phyloP scores from a whole-genome alignment of 2,888 invertebrate genomes.

The Geotrupes spiniger region DNA sequence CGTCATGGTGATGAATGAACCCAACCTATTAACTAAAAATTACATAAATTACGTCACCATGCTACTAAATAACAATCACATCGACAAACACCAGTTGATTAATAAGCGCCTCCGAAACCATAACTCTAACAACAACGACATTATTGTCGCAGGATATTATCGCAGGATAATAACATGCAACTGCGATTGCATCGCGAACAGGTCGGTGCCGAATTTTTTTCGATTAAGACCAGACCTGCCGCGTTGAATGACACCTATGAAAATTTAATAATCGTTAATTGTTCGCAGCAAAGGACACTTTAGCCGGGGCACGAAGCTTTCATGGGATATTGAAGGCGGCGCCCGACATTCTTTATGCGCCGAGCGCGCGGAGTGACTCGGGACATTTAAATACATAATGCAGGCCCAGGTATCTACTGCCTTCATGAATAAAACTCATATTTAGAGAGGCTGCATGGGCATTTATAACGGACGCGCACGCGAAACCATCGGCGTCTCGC shows the following conservation, averaged over 20 bases:
- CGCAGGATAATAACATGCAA: neutral
- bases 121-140: neutral
- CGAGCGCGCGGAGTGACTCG: conserved; percentile 27
- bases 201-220: neutral
- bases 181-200: neutral
- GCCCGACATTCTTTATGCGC: conserved; percentile 24
- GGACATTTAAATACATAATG: conserved; percentile 46
- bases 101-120: neutral
- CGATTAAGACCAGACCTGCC: no score
- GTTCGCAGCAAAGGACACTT: neutral
- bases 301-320: conserved; percentile 16
- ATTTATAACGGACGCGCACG: conserved; percentile 14
- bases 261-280: neutral
- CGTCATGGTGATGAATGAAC: conserved; percentile 3
- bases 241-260: neutral
- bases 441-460: conserved; percentile 30
- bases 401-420: conserved; percentile 41
- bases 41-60: conserved; percentile 6
- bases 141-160: neutral
- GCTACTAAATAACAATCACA: conserved; percentile 2
- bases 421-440: conserved; percentile 44
- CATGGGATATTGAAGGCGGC: conserved; percentile 13
- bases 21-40: neutral
- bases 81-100: neutral
- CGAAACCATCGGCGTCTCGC: conserved; percentile 7